These are phyloP conservation scores for Macrophya alboannulata DNA, from an alignment of 2,888 invertebrate species.

Conservation along the genomic window DNA sequence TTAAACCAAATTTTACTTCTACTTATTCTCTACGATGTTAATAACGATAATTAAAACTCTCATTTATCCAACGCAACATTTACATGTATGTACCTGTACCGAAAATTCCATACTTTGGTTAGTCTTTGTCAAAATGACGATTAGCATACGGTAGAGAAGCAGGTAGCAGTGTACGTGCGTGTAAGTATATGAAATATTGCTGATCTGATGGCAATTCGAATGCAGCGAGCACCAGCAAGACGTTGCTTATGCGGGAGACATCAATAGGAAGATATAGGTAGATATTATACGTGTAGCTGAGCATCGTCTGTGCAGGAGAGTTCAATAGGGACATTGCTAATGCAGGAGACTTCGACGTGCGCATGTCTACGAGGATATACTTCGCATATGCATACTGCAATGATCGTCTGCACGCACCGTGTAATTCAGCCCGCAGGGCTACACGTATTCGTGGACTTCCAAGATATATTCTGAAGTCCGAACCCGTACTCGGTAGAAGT, in stretches of 20 bases:
- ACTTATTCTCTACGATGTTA: neutral
- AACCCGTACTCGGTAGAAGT: conserved; percentile 15
- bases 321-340: conserved; percentile 55
- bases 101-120: neutral
- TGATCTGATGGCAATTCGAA: conserved; percentile 46
- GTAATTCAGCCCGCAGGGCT: conserved; percentile 52
- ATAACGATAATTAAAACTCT: neutral
- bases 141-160: conserved; percentile 19
- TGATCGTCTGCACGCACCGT: conserved; percentile 53
- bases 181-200: conserved; percentile 46
- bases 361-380: conserved; percentile 53
- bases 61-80: neutral
- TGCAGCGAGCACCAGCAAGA: conserved; percentile 35
- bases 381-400: conserved; percentile 51
- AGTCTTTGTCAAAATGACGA: conserved; percentile 25
- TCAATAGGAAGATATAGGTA: conserved; percentile 35
- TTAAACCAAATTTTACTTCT: neutral
- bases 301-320: neutral
- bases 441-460: conserved; percentile 44
- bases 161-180: conserved; percentile 8
- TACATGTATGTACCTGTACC: neutral
- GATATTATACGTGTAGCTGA: neutral
- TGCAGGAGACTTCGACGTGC: conserved; percentile 51
- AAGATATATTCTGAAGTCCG: conserved; percentile 46
- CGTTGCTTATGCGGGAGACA: conserved; percentile 53